Percentiles rank a stretch among this genome's conserved stretches.
Conservation (phyloP, 2,113 vertebrate genomes). For the Muntiacus reevesi region DNA sequence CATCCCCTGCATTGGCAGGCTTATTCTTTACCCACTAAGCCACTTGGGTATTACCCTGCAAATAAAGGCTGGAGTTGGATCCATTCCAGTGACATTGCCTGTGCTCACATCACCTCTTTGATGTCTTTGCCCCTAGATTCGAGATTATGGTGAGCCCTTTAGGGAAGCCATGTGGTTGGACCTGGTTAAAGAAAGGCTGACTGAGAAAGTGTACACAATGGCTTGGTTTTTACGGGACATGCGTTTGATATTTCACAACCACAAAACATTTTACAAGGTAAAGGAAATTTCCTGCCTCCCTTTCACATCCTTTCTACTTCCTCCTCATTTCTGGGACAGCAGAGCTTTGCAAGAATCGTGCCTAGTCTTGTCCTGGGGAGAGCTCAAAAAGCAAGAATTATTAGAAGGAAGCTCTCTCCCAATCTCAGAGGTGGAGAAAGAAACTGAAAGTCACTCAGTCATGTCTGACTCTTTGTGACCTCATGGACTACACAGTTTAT, state of each 20-base stretch:
- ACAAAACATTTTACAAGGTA: constrained; percentile 28
- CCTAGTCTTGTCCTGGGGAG: not conserved
- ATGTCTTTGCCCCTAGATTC: not conserved
- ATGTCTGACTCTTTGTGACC: not conserved
- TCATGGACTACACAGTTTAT: not conserved
- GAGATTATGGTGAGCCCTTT: not conserved
- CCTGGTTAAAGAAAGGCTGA: constrained; percentile 28
- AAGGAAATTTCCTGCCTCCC: not conserved
- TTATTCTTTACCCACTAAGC: not conserved
- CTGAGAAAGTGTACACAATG: not conserved
- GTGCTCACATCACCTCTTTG: not conserved
- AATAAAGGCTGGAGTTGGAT: not conserved
- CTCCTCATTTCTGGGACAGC: not conserved
- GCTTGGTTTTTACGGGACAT: not conserved
- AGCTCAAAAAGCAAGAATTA: not conserved
- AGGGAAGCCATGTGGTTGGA: constrained; percentile 45
- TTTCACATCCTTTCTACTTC: not conserved
- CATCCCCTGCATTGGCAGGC: not conserved
- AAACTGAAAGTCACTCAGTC: not conserved
- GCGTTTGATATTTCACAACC: constrained; percentile 20
- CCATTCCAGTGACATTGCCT: not conserved
- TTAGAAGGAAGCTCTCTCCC: not conserved
- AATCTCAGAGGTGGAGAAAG: not conserved
- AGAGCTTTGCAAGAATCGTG: not conserved
- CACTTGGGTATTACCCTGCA: not conserved